Evolutionary conservation across 1,140 invertebrate genomes (phyloP).

Genomic region (Drosophila tristis): DNA sequence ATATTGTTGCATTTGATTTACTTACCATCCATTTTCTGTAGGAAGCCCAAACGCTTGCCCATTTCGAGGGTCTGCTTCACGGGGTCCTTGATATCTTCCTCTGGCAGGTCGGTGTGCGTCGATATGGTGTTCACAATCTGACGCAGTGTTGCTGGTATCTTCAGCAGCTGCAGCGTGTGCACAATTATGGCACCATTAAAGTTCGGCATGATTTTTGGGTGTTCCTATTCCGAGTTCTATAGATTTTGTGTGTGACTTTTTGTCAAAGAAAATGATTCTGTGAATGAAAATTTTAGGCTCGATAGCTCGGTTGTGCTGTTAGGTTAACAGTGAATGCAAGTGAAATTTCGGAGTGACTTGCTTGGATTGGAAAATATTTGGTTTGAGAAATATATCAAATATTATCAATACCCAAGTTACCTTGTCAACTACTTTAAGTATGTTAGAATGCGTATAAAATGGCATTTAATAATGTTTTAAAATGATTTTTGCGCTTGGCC

Average conservation of each 20-base stretch:
- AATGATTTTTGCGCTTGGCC: too few relatives aligned
- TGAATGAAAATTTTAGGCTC: neutral
- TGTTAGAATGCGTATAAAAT: too few relatives aligned
- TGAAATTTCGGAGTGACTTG: neutral
- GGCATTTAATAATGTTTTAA: too few relatives aligned
- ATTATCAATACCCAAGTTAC: too few relatives aligned
- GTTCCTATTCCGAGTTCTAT: neutral
- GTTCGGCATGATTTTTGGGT: conserved; percentile 48
- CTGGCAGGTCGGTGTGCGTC: conserved; percentile 47
- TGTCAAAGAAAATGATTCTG: neutral
- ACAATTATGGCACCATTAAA: conserved; percentile 70
- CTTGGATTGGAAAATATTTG: neutral
- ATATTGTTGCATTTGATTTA: too few relatives aligned
- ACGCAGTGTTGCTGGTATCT: conserved; percentile 55
- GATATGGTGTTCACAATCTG: conserved; percentile 60
- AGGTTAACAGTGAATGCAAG: too few relatives aligned
- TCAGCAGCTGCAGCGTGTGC: conserved; percentile 52
- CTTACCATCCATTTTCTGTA: conserved; percentile 63
- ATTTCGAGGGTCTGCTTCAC: conserved; percentile 62
- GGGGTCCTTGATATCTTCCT: conserved; percentile 45
- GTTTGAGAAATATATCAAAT: too few relatives aligned
- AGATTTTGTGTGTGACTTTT: conserved; percentile 1
- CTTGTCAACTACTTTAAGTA: too few relatives aligned
- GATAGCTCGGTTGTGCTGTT: too few relatives aligned
- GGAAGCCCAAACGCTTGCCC: conserved; percentile 50